A percentile compares a stretch with the other conserved stretches of the same genome.
Evolutionary conservation across 1,140 invertebrate genomes (phyloP).

Genomic region (Macrosteles quadrilineatus): DNA sequence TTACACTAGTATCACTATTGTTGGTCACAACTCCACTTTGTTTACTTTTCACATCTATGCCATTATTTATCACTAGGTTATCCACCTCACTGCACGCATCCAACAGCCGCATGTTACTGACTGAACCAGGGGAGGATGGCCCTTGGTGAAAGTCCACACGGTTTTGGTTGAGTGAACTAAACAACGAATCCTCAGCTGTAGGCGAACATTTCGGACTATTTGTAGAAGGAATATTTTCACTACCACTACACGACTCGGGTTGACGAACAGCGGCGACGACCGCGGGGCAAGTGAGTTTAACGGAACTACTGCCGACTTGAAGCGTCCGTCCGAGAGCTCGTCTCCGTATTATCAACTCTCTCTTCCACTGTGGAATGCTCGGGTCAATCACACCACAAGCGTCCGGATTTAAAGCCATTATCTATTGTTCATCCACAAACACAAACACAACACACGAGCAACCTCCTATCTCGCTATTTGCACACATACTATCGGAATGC

Average conservation of each 20-base stretch:
- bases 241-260: conserved; percentile 35
- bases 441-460: not conserved
- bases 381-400: conserved; percentile 44
- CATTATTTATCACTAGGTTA: conserved; percentile 30
- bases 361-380: conserved; percentile 68
- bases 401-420: conserved; percentile 24
- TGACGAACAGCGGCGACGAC: conserved; percentile 17
- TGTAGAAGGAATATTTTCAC: conserved; percentile 33
- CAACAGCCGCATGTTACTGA: conserved; percentile 40
- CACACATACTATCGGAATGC: not conserved
- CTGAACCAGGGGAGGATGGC: conserved; percentile 28
- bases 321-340: conserved; percentile 49
- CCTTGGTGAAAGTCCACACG: conserved; percentile 40
- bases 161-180: conserved; percentile 39
- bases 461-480: not conserved
- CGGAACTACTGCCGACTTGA: conserved; percentile 27
- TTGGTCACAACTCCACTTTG: conserved; percentile 14
- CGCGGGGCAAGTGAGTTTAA: conserved; percentile 27
- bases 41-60: conserved; percentile 20
- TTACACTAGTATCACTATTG: conserved; percentile 14
- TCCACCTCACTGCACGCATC: conserved; percentile 34
- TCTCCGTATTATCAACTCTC: conserved; percentile 68
- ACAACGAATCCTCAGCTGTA: conserved; percentile 34
- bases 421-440: not conserved
- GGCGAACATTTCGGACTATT: conserved; percentile 29